Evolutionary conservation across 2,888 invertebrate genomes (phyloP), one percentile per base, ranked within the genome.

Genomic region (Acronicta psi): DNA sequence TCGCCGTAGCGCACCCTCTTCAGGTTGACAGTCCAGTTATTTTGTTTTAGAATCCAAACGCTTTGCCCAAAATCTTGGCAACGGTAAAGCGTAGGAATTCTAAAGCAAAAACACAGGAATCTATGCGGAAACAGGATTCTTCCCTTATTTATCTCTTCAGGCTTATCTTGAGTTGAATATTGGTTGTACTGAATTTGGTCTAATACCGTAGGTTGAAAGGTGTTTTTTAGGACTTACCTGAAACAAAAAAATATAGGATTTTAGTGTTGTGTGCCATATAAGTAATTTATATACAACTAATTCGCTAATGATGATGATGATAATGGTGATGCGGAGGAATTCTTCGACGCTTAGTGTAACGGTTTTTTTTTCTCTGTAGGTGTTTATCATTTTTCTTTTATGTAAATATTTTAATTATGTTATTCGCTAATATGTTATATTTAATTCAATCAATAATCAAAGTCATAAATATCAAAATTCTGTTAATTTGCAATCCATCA

Each of bases 61-160:
- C 97, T 97, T 98, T 98, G 97, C 97, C 97, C 90, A 95, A 95
- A 89, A 91, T 86, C 92, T 90, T 90, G 93, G 93, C 93, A 93
- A 96, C 96, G 97, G 97, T 97, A 97, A 98, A 97, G 97, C 97
- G 97, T 97, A 97, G 97, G 97, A 97, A 98, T 98, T 98, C 97
- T 98, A 98, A 98, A 97, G 94, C 96, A 92, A 95, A 96, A 95
- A 79, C 59, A 83, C 88, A 74, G 86, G 81, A 77, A 59, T 64
- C 50, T 46, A n/a, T n/a, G n/a, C 18, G 13, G 20, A 18, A 41
- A 20, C 10, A 20, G 20, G 20, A 41, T 41, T 36, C 13, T 41
- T 16, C 38, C 16, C 29, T 44, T 29, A 78, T 78, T 68, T 53
- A 25, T 43, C 29, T 42, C 46, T 60, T 54, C 29, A 36, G 29